These are phyloP conservation scores for Glossosoma conforme DNA, from an alignment of 1,140 invertebrate species.

Conservation along the genomic window DNA sequence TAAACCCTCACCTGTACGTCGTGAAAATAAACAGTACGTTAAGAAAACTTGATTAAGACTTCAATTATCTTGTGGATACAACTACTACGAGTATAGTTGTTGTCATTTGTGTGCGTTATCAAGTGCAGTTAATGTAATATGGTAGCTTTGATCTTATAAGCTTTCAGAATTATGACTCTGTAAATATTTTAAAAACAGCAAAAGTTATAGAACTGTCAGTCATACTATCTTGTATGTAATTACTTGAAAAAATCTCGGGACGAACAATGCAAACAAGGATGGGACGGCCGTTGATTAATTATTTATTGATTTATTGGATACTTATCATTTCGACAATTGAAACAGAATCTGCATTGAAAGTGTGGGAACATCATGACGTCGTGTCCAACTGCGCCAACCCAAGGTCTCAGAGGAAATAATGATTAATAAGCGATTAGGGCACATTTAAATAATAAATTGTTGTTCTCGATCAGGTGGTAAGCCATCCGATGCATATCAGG, in stretches of 20 bases:
- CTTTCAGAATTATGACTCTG: neutral
- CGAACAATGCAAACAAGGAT: neutral
- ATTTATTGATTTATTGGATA: constrained; percentile 9
- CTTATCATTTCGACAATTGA: constrained; percentile 1
- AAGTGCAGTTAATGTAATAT: too few species aligned
- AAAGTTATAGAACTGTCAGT: too few species aligned
- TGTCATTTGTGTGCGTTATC: too few species aligned
- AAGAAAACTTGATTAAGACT: neutral
- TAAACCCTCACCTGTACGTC: neutral
- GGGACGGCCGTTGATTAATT: neutral
- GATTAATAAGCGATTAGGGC: constrained; percentile 6
- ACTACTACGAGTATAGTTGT: too few species aligned
- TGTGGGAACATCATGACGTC: constrained; percentile 9
- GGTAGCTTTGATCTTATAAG: too few species aligned
- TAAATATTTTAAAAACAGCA: neutral
- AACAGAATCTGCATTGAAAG: constrained; percentile 12
- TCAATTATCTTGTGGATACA: too few species aligned
- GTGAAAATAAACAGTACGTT: neutral
- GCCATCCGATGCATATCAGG: too few species aligned
- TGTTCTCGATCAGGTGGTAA: too few species aligned
- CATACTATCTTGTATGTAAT: too few species aligned
- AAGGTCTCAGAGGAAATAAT: neutral
- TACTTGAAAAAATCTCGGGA: too few species aligned
- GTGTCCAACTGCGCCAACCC: neutral
- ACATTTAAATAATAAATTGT: too few species aligned